Conservation (phyloP, 2,888 invertebrate species). For the Calliphora vomitoria region DNA sequence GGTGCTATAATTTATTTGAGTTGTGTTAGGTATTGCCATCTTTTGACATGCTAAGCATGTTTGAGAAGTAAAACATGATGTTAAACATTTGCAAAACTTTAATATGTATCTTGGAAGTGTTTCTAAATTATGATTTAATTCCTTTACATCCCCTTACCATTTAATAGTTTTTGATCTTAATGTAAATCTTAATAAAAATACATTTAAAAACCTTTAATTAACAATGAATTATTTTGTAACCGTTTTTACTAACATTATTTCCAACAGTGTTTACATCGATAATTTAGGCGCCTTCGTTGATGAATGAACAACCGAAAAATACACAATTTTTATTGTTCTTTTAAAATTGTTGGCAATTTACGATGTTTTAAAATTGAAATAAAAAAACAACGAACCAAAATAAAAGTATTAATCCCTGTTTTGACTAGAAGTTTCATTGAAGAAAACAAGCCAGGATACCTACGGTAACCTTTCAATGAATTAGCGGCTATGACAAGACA, state of each 20-base stretch:
- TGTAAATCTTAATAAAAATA: neutral
- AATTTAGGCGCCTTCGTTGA: constrained; percentile 67
- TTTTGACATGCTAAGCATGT: too few relatives aligned
- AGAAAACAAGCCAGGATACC: constrained; percentile 49
- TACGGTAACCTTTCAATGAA: constrained; percentile 44
- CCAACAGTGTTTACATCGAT: constrained; percentile 43
- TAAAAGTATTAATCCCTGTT: constrained; percentile 47
- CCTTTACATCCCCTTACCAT: too few relatives aligned
- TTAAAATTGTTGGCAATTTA: constrained; percentile 72
- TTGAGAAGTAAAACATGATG: too few relatives aligned
- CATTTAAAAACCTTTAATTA: neutral
- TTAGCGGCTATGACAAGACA: constrained; percentile 70
- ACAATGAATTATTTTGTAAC: neutral
- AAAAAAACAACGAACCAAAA: constrained; percentile 13
- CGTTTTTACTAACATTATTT: constrained; percentile 45
- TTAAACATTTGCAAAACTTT: too few relatives aligned
- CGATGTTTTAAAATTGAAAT: constrained; percentile 57
- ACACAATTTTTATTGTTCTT: constrained; percentile 61
- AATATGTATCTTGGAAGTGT: too few relatives aligned
- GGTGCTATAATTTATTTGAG: too few relatives aligned
- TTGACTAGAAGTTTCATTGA: constrained; percentile 64
- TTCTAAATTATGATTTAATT: too few relatives aligned
- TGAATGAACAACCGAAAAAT: constrained; percentile 37
- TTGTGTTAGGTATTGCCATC: too few relatives aligned
- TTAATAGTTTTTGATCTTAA: neutral